Evolutionary conservation across 2,113 vertebrate species (phyloP).

Genomic region (Megatriorchis doriae): DNA sequence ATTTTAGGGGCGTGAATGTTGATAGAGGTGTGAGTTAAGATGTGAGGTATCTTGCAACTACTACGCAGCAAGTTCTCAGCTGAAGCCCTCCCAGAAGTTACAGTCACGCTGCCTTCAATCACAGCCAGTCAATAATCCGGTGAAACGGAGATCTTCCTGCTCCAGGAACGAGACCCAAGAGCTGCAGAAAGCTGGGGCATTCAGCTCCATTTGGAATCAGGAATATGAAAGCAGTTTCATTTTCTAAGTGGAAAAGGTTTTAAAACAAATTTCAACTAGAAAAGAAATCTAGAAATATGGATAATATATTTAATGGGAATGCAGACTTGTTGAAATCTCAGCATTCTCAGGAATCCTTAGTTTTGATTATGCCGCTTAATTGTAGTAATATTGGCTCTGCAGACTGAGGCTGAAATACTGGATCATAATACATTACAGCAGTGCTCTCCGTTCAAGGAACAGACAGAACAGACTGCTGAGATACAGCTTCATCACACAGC

Average conservation of each 20-base stretch:
- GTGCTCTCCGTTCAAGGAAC: not conserved
- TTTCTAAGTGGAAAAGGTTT: not conserved
- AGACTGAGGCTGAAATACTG: not conserved
- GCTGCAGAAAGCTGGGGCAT: not conserved
- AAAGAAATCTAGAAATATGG: not conserved
- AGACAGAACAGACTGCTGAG: not conserved
- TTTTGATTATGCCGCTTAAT: not conserved
- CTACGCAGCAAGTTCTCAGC: not conserved
- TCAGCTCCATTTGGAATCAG: not conserved
- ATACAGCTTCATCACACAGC: not conserved
- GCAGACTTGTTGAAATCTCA: not conserved
- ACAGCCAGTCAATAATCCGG: not conserved
- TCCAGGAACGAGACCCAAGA: not conserved
- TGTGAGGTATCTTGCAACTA: not conserved
- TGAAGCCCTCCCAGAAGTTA: not conserved
- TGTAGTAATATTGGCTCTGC: not conserved
- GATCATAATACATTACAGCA: not conserved
- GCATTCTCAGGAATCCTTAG: not conserved
- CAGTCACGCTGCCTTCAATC: rapidly evolving
- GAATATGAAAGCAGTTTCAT: not conserved
- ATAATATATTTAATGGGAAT: not conserved
- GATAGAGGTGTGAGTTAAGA: not conserved
- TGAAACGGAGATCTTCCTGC: not conserved
- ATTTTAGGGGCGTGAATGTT: not conserved
- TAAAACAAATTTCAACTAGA: not conserved